Conservation (phyloP, 2,888 invertebrate genomes). For the Acleris holmiana region DNA sequence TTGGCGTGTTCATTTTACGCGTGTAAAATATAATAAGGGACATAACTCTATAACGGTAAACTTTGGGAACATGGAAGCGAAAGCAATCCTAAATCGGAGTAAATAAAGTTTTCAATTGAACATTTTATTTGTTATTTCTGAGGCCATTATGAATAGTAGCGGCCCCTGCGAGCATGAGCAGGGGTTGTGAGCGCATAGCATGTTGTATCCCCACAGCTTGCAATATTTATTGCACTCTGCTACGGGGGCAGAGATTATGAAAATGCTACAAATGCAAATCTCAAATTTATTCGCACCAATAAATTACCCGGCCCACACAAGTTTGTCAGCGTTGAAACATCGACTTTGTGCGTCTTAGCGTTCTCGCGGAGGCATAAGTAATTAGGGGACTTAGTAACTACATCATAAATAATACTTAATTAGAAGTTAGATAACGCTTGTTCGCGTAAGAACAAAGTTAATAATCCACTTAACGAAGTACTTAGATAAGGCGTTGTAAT, state of each 20-base stretch:
- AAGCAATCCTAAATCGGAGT: conserved; percentile 40
- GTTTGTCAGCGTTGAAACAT: conserved; percentile 38
- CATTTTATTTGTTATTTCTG: conserved; percentile 55
- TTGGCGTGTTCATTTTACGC: conserved; percentile 73
- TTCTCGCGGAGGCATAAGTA: conserved; percentile 49
- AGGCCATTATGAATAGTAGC: conserved; percentile 73
- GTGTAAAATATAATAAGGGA: conserved; percentile 79
- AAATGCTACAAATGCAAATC: conserved; percentile 56
- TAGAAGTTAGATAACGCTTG: conserved; percentile 50
- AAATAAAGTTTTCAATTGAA: conserved; percentile 54
- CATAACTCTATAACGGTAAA: conserved; percentile 70
- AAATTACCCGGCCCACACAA: conserved; percentile 49
- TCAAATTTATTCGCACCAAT: conserved; percentile 50
- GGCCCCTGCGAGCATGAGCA: conserved; percentile 57
- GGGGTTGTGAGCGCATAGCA: conserved; percentile 75
- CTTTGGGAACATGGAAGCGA: conserved; percentile 42
- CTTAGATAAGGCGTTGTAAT: conserved; percentile 35
- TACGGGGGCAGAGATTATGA: conserved; percentile 66
- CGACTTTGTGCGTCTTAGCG: conserved; percentile 48
- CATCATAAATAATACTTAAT: conserved; percentile 56
- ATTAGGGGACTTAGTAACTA: conserved; percentile 44
- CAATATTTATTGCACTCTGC: conserved; percentile 74
- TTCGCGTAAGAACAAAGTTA: conserved; percentile 48
- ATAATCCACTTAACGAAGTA: conserved; percentile 47
- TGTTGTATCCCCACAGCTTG: conserved; percentile 68